Percentiles rank a stretch among this genome's conserved stretches.
Evolutionary conservation across 2,888 invertebrate species (phyloP).

Genomic region (Dorcus hopei): DNA sequence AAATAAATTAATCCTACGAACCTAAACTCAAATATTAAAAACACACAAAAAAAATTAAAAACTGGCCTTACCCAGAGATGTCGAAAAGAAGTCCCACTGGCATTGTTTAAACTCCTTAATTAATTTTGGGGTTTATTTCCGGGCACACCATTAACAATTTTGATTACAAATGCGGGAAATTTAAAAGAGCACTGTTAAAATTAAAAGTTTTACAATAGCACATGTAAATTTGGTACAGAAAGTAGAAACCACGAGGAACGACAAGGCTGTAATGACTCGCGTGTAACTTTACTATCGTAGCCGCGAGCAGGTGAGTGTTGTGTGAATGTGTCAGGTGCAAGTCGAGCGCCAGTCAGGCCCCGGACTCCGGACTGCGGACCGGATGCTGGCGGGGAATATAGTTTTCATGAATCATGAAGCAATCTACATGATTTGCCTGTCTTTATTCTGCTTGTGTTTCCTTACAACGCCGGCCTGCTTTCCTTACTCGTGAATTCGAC

Average conservation of each 20-base stretch:
- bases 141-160: background rate
- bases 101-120: slow-evolving; percentile 42
- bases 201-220: background rate
- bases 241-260: background rate
- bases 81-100: slow-evolving; percentile 60
- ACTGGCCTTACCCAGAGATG: slow-evolving; percentile 54
- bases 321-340: slow-evolving; percentile 21
- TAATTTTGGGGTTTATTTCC: background rate
- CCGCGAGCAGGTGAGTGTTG: slow-evolving; percentile 16
- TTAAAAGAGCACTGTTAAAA: background rate
- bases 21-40: too few species aligned
- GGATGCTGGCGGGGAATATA: slow-evolving; percentile 26
- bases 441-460: background rate
- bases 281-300: background rate
- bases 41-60: too few species aligned
- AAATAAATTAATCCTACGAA: too few species aligned
- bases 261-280: background rate
- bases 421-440: background rate
- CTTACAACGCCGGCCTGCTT: background rate
- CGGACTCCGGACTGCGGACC: slow-evolving; percentile 23
- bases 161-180: background rate
- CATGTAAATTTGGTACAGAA: background rate
- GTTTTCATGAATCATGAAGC: slow-evolving; percentile 16
- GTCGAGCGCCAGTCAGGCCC: slow-evolving; percentile 20
- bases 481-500: background rate